Conservation (phyloP, 2,113 vertebrate species). For the Macroglossus sobrinus region DNA sequence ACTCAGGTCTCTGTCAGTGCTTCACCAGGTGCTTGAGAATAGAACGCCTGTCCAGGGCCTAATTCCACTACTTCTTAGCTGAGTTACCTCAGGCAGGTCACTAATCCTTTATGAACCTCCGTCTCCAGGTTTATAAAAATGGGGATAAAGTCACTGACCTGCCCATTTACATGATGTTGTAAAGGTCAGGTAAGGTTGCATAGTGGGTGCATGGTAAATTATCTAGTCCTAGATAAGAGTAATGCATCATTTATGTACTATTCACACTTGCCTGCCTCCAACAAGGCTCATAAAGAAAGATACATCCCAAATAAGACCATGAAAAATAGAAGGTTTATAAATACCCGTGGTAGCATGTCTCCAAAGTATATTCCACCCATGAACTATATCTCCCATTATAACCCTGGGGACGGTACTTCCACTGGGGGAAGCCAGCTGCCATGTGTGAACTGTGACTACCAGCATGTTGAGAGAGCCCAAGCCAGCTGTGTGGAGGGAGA, state of each 20-base stretch:
- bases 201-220: background rate
- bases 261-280: background rate
- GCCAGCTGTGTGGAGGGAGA: background rate
- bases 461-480: background rate
- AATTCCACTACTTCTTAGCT: background rate
- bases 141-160: background rate
- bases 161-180: background rate
- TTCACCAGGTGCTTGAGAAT: background rate
- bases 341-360: background rate
- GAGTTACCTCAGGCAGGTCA: background rate
- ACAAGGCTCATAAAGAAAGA: background rate
- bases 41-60: background rate
- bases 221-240: background rate
- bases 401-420: background rate
- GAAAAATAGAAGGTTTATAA: background rate
- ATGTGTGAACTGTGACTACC: rapidly evolving
- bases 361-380: background rate
- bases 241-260: background rate
- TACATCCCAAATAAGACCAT: background rate
- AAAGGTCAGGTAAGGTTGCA: background rate
- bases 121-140: background rate
- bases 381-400: background rate
- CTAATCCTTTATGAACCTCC: background rate
- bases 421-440: background rate
- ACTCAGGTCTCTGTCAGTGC: background rate